Evolutionary conservation across 2,113 vertebrate genomes (phyloP), one percentile per base, ranked within the genome.

Genomic region (Colistium nudipinnis): DNA sequence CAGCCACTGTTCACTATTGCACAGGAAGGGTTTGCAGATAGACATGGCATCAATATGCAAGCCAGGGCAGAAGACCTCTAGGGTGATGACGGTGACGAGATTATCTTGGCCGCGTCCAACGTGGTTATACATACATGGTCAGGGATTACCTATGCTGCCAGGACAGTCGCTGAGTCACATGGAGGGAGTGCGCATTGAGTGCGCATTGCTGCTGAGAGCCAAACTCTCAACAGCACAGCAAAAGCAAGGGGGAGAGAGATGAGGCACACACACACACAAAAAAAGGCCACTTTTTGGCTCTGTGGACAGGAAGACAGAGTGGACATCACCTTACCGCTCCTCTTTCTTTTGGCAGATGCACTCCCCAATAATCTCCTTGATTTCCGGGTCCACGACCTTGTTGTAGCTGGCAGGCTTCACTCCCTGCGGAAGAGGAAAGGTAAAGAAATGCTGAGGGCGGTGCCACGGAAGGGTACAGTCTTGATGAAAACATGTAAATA

Each of bases 301-400:
- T 20, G 52, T 47, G 66, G 10, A 31, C 59, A 33, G 59, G 66
- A 68, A 69, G 64, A 22, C 20, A 20, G 71, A 4, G 22, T 20
- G 71, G 36, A 38, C 41, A 73, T 31, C 66, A 65, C 93, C 95
- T 93, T 88, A 98, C 96, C 96, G 94, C 83, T 97, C 96, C 87
- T 96, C 96, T 87, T 97, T 98, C 86, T 97, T 97, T 92, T 97
- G 97, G 90, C 96, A 97, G 91, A 98, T 98, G 44, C 96, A 98
- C 80, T 97, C 96, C 2, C 96, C 96, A 80, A 98, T 98, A 82
- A 98, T 97, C 91, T 98, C 96, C 87, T 97, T 98, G 82, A 98
- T 96, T 94, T 98, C 96, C 56, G 96, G 96, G 89, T 97, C 95
- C 13, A 94, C 90, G 77, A 98, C 95, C 87, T 97, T 98, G 86